Evolutionary conservation across 2,113 vertebrate species (phyloP), one percentile per base, ranked within the genome.

Genomic region (Zosterops lateralis): DNA sequence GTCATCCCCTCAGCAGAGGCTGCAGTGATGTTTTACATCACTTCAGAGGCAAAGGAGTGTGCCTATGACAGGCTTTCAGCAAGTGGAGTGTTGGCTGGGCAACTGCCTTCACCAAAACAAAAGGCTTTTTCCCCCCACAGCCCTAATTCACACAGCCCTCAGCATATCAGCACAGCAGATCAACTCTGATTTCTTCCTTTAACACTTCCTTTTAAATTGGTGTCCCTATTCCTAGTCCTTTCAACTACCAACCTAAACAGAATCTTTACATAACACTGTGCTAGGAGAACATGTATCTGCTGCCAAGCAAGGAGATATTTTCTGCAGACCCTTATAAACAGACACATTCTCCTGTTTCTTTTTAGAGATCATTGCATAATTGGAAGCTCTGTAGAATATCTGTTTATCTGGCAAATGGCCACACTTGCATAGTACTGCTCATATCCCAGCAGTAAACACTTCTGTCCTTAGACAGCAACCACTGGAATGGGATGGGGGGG

Each of bases 321-420:
- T 90, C 79, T 95, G 81, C 75, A 92, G 89, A 90, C 94, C 96
- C 89, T 91, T 92, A 94, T 91, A 94, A 96, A 96, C 94, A 85
- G 84, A 89, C 88, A 92, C 84, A 96, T 95, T 94, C 84, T 94
- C 68, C 84, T 94, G 95, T 71, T 97, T 94, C 84, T 91, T 97
- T 96, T 84, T 91, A 90, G 94, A 94, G 93, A 82, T 73, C 84
- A 84, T 65, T 96, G 94, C 96, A 90, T 92, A 96, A 87, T 93
- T 96, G 85, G 84, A 88, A 91, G 94, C 95, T 95, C 95, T 84
- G 87, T 88, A 95, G 93, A 95, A 93, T 96, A 97, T 96, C 89
- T 91, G 84, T 90, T 95, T 91, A 89, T 95, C 89, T 96, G 94
- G 80, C 90, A 96, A 97, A 84, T 61, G 88, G 91, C 93, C 87